phyloP scores from a whole-genome alignment of 1,140 invertebrate species.

The Meloidogyne floridensis region DNA sequence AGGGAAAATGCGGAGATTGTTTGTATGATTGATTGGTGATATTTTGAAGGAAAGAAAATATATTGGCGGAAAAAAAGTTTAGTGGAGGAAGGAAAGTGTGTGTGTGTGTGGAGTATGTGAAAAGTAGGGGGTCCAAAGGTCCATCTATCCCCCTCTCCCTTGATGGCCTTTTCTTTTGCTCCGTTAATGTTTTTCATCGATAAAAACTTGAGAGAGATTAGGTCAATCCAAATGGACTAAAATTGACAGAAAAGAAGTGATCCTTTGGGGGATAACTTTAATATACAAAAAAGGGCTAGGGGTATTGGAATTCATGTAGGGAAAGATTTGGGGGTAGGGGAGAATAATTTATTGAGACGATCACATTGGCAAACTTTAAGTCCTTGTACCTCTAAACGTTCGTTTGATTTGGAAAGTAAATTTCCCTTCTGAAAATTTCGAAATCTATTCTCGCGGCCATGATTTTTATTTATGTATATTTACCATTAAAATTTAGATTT shows the following conservation, averaged over 20 bases:
- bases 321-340: too few relatives aligned
- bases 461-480: too few relatives aligned
- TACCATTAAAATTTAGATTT: too few relatives aligned
- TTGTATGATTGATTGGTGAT: not conserved
- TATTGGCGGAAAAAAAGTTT: not conserved
- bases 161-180: not conserved
- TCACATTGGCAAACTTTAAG: too few relatives aligned
- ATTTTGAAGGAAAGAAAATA: not conserved
- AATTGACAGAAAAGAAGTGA: not conserved
- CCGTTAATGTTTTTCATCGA: not conserved
- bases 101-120: not conserved
- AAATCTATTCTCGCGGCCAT: too few relatives aligned
- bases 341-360: too few relatives aligned
- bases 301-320: too few relatives aligned
- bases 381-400: too few relatives aligned
- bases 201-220: not conserved
- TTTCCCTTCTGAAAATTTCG: too few relatives aligned
- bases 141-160: not conserved
- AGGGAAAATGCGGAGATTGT: not conserved
- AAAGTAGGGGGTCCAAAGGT: not conserved
- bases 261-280: not conserved
- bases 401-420: too few relatives aligned
- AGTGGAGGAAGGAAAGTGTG: not conserved
- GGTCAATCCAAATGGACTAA: conserved; percentile 3
- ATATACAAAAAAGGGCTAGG: not conserved